These are phyloP conservation scores for Drosophila sp. DNA, from an alignment of 1,140 invertebrate genomes.

Conservation along the genomic window DNA sequence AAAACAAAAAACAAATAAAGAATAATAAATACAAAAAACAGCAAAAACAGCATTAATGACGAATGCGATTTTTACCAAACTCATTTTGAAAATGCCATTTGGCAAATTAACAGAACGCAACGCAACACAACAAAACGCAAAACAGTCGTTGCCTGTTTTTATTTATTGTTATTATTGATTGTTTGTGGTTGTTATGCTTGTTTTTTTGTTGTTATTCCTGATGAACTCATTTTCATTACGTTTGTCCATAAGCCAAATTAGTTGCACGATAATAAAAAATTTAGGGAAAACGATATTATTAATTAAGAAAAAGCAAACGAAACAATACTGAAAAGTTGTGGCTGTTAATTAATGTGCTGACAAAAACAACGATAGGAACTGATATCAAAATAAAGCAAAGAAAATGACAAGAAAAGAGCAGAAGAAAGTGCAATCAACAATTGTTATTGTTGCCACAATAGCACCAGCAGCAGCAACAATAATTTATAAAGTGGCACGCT, in stretches of 20 bases:
- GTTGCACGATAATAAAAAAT: conserved; percentile 8
- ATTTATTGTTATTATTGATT: conserved; percentile 42
- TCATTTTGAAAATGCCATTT: conserved; percentile 63
- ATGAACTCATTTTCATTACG: conserved; percentile 66
- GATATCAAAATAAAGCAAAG: conserved; percentile 3
- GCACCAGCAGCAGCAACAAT: conserved; percentile 15
- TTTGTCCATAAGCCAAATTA: conserved; percentile 46
- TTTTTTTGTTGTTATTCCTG: conserved; percentile 4
- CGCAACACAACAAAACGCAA: conserved; percentile 30
- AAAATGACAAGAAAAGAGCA: conserved; percentile 25
- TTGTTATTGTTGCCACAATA: conserved; percentile 19
- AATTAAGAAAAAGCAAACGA: not conserved
- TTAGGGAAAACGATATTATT: not conserved
- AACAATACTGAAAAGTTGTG: conserved; percentile 9
- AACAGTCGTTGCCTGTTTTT: conserved; percentile 42
- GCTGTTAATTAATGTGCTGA: conserved; percentile 53
- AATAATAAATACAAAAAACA: not conserved
- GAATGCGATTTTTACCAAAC: conserved; percentile 47
- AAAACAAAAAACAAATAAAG: not conserved
- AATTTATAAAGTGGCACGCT: conserved; percentile 16
- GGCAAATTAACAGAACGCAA: conserved; percentile 59
- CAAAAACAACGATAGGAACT: conserved; percentile 13
- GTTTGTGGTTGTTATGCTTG: not conserved
- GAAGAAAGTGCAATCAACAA: conserved; percentile 61
- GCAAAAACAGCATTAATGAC: not conserved